phyloP scores from a whole-genome alignment of 2,113 vertebrate genomes.

The Calidris pygmaea region DNA sequence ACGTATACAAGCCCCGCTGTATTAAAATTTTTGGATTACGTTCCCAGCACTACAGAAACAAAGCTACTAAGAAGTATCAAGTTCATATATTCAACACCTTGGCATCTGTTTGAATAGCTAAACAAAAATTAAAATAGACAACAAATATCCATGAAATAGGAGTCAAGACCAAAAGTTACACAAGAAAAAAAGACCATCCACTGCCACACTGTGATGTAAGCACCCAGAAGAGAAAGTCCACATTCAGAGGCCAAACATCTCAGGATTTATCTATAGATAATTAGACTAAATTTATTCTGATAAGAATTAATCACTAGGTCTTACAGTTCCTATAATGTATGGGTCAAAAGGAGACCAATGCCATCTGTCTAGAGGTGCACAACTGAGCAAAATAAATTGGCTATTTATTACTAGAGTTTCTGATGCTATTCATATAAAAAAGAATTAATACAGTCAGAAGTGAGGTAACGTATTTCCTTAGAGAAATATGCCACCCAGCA shows the following conservation, averaged over 20 bases:
- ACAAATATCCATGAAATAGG: background rate
- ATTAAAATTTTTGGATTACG: background rate
- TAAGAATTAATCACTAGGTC: background rate
- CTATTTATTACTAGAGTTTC: background rate
- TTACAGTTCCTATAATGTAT: background rate
- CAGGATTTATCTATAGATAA: background rate
- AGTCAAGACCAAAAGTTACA: background rate
- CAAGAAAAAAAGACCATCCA: background rate
- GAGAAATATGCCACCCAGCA: background rate
- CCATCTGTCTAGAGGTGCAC: background rate
- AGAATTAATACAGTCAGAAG: background rate
- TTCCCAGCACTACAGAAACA: background rate
- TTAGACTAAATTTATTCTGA: background rate
- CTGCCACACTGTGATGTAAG: background rate
- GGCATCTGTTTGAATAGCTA: background rate
- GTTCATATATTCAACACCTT: background rate
- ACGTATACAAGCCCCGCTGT: background rate
- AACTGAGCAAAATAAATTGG: background rate
- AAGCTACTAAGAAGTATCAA: background rate
- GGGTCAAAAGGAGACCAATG: background rate
- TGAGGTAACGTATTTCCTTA: background rate
- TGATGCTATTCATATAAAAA: background rate
- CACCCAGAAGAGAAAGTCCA: background rate
- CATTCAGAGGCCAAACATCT: background rate
- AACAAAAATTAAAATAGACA: background rate